A percentile compares a stretch with the other conserved stretches of the same genome.
Conservation (phyloP, 2,113 vertebrate genomes). For the Grammomys dolichurus region DNA sequence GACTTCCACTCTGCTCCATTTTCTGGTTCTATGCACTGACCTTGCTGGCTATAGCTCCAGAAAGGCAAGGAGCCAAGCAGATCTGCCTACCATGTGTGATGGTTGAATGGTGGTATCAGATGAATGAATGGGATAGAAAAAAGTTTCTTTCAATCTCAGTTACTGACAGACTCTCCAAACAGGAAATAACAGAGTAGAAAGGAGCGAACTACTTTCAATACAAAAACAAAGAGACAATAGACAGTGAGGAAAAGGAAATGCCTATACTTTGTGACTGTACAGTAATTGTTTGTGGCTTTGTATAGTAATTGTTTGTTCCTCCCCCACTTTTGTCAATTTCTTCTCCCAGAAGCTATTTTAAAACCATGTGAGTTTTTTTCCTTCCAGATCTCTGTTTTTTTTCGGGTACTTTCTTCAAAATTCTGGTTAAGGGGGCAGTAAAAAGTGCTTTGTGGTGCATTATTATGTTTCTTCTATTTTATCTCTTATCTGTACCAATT, state of each 20-base stretch:
- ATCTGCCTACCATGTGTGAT: not conserved
- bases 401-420: not conserved
- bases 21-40: not conserved
- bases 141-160: constrained; percentile 36
- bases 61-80: not conserved
- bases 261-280: not conserved
- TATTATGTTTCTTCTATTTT: not conserved
- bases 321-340: not conserved
- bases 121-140: not conserved
- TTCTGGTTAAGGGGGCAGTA: not conserved
- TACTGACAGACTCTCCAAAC: not conserved
- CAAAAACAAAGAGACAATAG: not conserved
- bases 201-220: not conserved
- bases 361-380: not conserved
- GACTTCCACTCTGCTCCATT: not conserved
- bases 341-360: constrained; percentile 27
- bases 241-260: not conserved
- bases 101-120: not conserved
- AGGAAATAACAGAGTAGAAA: constrained; percentile 50
- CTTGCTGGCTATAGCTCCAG: not conserved
- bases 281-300: not conserved
- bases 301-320: not conserved
- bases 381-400: constrained; percentile 10
- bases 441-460: not conserved
- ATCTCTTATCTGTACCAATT: not conserved